Evolutionary conservation across 2,888 invertebrate species (phyloP).

Genomic region (Ophioninae sp.): DNA sequence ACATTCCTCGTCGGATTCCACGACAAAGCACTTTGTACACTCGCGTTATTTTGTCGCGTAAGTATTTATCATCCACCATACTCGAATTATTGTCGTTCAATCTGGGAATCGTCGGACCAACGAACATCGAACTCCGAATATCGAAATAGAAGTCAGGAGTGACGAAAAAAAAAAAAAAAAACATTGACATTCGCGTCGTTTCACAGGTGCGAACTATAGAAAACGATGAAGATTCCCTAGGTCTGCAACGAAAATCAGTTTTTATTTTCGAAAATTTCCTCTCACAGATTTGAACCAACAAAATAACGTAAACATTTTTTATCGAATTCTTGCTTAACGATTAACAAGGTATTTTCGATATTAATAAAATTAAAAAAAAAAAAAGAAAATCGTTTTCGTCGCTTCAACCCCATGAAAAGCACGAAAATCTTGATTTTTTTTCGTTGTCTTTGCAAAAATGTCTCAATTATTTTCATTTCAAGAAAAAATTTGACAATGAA

Average conservation of each 20-base stretch:
- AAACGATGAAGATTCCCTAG: not conserved
- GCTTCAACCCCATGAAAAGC: too few relatives aligned
- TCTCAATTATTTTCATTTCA: too few relatives aligned
- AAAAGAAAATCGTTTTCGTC: too few relatives aligned
- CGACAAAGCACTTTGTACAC: not conserved
- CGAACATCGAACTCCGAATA: not conserved
- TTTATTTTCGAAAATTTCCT: not conserved
- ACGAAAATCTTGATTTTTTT: too few relatives aligned
- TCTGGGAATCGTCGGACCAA: not conserved
- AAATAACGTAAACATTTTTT: too few relatives aligned
- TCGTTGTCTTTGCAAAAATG: too few relatives aligned
- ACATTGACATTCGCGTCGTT: not conserved
- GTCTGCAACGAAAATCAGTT: not conserved
- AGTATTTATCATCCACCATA: not conserved
- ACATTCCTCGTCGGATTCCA: slow-evolving; percentile 3
- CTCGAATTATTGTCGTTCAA: not conserved
- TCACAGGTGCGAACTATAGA: not conserved
- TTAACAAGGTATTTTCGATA: too few relatives aligned
- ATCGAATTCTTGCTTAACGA: too few relatives aligned
- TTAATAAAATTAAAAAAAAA: too few relatives aligned
- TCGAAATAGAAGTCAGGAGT: not conserved
- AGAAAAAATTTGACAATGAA: too few relatives aligned
- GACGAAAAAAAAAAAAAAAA: not conserved
- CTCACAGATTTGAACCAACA: too few relatives aligned
- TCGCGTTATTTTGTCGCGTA: not conserved